phyloP scores from a whole-genome alignment of 2,797 vertebrate species.

The Odontamblyopus rebecca region DNA sequence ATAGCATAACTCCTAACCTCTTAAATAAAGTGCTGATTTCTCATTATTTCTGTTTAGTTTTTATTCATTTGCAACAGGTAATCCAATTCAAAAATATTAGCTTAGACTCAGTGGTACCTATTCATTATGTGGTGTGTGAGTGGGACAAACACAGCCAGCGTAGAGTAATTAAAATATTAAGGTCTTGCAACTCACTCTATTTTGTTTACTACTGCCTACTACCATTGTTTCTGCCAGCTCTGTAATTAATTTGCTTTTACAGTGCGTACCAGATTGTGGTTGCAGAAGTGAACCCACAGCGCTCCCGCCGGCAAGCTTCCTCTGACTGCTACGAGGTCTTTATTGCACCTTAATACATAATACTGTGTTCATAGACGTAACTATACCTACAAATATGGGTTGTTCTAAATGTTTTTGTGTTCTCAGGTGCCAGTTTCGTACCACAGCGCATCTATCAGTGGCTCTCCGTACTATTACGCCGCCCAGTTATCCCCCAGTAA shows the following conservation, averaged over 20 bases:
- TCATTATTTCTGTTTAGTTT: neutral
- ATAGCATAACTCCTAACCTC: no score
- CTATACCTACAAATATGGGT: neutral
- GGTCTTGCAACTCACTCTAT: neutral
- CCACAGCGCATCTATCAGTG: conserved; percentile 83
- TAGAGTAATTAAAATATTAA: conserved; percentile 12
- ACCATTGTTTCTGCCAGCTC: neutral
- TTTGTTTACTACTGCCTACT: neutral
- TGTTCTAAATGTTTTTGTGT: neutral
- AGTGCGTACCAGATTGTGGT: conserved; percentile 98
- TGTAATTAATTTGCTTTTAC: neutral
- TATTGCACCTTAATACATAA: conserved; percentile 3
- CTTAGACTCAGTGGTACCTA: neutral
- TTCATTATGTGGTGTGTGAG: conserved; percentile 9
- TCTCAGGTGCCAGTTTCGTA: conserved; percentile 86
- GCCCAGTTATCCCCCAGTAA: conserved; percentile 92
- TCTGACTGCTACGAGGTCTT: conserved; percentile 89
- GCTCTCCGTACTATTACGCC: conserved; percentile 93
- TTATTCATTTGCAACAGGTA: neutral
- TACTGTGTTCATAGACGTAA: neutral
- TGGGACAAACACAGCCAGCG: neutral
- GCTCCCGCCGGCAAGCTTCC: conserved; percentile 86
- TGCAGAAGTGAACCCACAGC: conserved; percentile 88
- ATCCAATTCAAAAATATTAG: neutral
- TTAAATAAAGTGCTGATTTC: no score